phyloP scores from a whole-genome alignment of 2,888 invertebrate species.

The Clanis bilineata region DNA sequence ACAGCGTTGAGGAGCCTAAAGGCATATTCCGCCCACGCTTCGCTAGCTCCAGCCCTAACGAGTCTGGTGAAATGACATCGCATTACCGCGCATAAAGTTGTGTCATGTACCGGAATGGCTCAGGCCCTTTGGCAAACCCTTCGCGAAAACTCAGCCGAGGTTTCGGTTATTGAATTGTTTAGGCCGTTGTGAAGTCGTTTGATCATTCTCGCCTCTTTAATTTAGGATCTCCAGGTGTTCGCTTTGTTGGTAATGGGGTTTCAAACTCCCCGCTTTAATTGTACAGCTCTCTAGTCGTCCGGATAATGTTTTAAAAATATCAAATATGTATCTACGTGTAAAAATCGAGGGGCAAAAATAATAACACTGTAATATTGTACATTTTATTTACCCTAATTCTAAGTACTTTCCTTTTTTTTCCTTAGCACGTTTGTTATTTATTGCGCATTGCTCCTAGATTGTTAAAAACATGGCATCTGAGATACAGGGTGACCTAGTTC shows the following conservation, averaged over 20 bases:
- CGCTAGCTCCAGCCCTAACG: conserved; percentile 10
- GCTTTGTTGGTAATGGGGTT: neutral
- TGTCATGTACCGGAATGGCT: neutral
- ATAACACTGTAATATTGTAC: no score
- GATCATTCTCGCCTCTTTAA: neutral
- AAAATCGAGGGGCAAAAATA: no score
- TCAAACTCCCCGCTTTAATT: neutral
- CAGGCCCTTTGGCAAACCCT: conserved; percentile 7
- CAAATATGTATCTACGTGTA: no score
- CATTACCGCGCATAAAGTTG: conserved; percentile 10
- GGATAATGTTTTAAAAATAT: no score
- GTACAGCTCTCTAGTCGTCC: no score
- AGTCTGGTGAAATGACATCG: conserved; percentile 16
- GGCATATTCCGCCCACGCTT: neutral
- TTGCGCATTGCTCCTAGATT: no score
- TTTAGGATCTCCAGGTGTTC: neutral
- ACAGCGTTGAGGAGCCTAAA: neutral
- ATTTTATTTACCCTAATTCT: no score
- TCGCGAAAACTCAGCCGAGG: neutral
- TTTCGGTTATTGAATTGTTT: neutral
- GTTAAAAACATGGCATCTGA: no score
- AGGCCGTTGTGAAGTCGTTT: neutral
- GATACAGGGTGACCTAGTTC: no score
- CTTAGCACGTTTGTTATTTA: no score
- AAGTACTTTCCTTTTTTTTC: no score